These are phyloP conservation scores for Aelia acuminata DNA, from an alignment of 2,888 invertebrate genomes.

Conservation along the genomic window DNA sequence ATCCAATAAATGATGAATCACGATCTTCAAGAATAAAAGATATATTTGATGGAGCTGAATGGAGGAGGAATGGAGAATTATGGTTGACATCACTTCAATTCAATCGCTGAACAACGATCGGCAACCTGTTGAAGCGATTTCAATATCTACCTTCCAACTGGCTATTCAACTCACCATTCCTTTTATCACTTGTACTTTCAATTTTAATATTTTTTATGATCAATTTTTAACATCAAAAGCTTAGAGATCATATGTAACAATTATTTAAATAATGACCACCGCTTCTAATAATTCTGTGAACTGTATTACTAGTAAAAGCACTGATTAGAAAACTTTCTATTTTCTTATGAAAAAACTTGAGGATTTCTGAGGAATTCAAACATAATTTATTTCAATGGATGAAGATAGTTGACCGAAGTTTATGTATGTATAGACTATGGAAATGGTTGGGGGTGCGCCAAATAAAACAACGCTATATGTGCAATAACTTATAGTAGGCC, in stretches of 20 bases:
- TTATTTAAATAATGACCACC: no score
- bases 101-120: background rate
- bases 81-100: background rate
- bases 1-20: background rate
- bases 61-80: background rate
- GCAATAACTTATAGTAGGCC: no score
- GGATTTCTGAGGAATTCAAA: no score
- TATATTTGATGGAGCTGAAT: background rate
- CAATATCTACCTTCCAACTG: constrained; percentile 11
- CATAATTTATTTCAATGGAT: no score
- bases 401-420: no score
- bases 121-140: constrained; percentile 14
- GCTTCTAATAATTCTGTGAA: no score
- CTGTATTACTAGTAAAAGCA: no score
- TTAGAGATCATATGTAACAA: background rate
- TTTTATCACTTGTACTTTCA: background rate
- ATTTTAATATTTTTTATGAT: background rate
- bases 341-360: no score
- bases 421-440: no score
- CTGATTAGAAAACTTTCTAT: no score
- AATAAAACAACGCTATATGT: no score
- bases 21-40: background rate
- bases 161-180: background rate
- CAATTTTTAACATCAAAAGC: background rate
- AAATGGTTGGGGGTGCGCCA: no score